Evolutionary conservation across 2,797 vertebrate species (phyloP).

Genomic region (Rhadinocentrus ornatus): DNA sequence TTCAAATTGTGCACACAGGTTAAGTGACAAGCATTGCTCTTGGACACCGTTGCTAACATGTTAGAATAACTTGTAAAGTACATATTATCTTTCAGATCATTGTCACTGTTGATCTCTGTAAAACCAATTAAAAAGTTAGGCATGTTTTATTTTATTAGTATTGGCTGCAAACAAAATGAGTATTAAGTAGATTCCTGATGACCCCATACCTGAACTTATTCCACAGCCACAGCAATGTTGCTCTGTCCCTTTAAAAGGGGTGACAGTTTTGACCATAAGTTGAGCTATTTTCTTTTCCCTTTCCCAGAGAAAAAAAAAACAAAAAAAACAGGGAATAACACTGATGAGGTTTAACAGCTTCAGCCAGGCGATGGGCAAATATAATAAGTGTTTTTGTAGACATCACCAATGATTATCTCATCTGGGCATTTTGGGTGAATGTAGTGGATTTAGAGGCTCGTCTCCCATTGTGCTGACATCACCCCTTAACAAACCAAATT

Average conservation of each 20-base stretch:
- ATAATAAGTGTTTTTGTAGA: conserved; percentile 94
- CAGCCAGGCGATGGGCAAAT: conserved; percentile 89
- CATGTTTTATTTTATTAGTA: conserved; percentile 81
- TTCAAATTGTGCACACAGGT: conserved; percentile 66
- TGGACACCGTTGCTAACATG: conserved; percentile 43
- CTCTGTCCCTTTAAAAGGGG: conserved; percentile 76
- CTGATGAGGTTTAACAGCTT: conserved; percentile 91
- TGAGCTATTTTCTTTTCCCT: conserved; percentile 66
- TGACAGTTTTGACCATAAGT: conserved; percentile 79
- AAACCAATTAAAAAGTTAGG: conserved; percentile 75
- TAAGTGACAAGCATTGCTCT: conserved; percentile 53
- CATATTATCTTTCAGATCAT: conserved; percentile 37
- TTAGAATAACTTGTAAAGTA: conserved; percentile 39
- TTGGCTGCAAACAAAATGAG: conserved; percentile 79
- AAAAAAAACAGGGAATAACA: conserved; percentile 78
- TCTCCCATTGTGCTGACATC: conserved; percentile 90
- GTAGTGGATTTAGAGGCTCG: conserved; percentile 90
- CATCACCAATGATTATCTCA: conserved; percentile 91
- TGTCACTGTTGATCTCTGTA: conserved; percentile 64
- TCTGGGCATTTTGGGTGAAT: conserved; percentile 90
- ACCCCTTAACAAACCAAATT: conserved; percentile 87
- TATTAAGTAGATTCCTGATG: conserved; percentile 76
- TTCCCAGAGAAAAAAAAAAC: conserved; percentile 76
- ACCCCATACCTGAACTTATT: conserved; percentile 51
- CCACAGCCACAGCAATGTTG: conserved; percentile 55